A percentile compares a stretch with the other conserved stretches of the same genome.
Conservation (phyloP, 1,140 invertebrate species). For the Magallana angulata region DNA sequence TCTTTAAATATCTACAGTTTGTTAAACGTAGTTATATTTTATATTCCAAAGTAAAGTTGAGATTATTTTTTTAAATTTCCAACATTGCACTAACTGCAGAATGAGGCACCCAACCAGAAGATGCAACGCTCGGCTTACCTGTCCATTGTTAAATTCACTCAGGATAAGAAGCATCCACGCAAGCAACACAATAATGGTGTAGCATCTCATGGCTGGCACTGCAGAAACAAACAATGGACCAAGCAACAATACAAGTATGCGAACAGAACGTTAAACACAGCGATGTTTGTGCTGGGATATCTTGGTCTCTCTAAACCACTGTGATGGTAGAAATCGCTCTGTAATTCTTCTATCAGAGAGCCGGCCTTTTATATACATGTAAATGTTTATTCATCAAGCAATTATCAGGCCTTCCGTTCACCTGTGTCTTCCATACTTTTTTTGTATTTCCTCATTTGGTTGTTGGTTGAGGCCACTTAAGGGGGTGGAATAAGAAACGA, state of each 20-base stretch:
- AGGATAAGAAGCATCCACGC: not conserved
- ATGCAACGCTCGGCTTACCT: not conserved
- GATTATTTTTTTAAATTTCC: no score
- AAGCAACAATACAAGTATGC: not conserved
- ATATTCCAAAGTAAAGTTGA: no score
- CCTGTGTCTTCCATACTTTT: not conserved
- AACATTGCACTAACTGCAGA: no score
- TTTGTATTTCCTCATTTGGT: not conserved
- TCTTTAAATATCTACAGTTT: no score
- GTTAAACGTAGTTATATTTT: no score
- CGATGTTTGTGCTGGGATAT: no score
- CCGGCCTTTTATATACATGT: not conserved
- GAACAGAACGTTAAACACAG: no score
- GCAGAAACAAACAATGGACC: not conserved
- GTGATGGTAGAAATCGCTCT: no score
- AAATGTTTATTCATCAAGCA: constrained; percentile 18
- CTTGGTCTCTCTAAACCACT: no score
- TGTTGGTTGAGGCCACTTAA: not conserved
- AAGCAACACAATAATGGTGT: constrained; percentile 2
- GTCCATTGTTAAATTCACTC: constrained; percentile 15
- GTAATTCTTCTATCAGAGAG: no score
- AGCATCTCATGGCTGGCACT: constrained; percentile 12
- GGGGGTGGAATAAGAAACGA: not conserved
- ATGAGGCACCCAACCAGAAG: no score
- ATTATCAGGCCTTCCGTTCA: not conserved